A percentile compares a stretch with the other conserved stretches of the same genome.
Conservation (phyloP, 2,888 invertebrate genomes). For the Drosophila aldrichi region DNA sequence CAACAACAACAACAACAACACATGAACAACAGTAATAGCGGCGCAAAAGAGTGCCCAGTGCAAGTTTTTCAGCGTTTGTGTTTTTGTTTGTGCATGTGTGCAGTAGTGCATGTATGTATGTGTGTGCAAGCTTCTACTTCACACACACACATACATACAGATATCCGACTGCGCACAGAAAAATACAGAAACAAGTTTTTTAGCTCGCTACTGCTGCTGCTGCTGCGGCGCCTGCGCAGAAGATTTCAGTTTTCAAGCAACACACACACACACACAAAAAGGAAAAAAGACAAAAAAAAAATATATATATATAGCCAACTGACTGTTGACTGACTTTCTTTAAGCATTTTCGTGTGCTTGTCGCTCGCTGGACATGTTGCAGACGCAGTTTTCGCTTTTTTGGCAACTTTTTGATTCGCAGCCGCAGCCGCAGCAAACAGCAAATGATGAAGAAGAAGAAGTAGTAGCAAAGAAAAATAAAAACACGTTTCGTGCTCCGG, state of each 20-base stretch:
- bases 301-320: constrained; percentile 26
- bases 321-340: constrained; percentile 73
- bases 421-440: not conserved
- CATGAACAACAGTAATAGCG: constrained; percentile 8
- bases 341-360: constrained; percentile 56
- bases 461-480: constrained; percentile 7
- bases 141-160: constrained; percentile 13
- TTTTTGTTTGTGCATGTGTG: constrained; percentile 10
- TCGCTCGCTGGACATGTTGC: constrained; percentile 46
- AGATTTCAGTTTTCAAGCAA: constrained; percentile 65
- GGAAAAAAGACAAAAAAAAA: constrained; percentile 4
- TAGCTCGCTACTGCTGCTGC: not conserved
- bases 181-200: constrained; percentile 60
- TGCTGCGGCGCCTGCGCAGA: constrained; percentile 61
- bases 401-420: constrained; percentile 47
- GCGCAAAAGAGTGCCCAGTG: constrained; percentile 28
- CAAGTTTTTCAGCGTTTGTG: constrained; percentile 15
- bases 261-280: constrained; percentile 13
- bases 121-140: not conserved
- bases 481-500: constrained; percentile 56
- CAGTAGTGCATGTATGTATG: constrained; percentile 2
- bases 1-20: constrained; percentile 6
- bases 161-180: constrained; percentile 32
- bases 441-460: not conserved
- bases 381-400: constrained; percentile 63